Base-by-base conservation (phyloP, 2,888 invertebrate genomes). In the Coenonympha arcania region DNA sequence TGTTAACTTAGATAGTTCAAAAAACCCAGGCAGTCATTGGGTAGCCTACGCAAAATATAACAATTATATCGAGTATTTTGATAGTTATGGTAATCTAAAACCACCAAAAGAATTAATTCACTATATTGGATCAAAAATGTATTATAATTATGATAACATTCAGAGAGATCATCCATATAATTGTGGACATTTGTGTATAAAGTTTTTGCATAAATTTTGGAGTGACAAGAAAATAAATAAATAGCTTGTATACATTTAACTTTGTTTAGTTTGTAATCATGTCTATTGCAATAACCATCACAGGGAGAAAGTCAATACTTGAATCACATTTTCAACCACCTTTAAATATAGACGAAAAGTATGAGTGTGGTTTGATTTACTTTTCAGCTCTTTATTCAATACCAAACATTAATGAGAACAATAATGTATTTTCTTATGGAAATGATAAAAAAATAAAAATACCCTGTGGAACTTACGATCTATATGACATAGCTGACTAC, bases 41-140 rank as follows among this genome's bases (percentile, higher is more conserved):
- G 46, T 46, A 42, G 46, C 45, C 20, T 46, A 46, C 16, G 41
- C 19, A 5, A 46, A 46, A 31, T 18, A 22, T 11, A 22, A 46
- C 37, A 11, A 51, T 36, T 37, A 51, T 28, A 30, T 46, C 9
- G 30, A 51, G 30, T 51, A 51, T 30, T 46, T 47, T 19, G 42
- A 51, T 11, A 51, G 51, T 36, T 51, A 46, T 8, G 51, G 41
- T 11, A 46, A 46, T 46, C 19, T 46, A 18, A 47, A 46, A 36
- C 51, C 47, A 5, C 45, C 41, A 6, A 33, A 40, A 24, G 50
- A 50, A 45, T 45, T 50, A 5, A 34, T 50, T 8, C 24, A 34
- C 19, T 50, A 45, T 34, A 5, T 49, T 8, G 48, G 48, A 18
- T 20, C 19, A 20, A 37, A 43, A 22, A 19, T 50, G 2, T 18